These are phyloP conservation scores for Atherinosoma microstoma DNA, from an alignment of 2,797 vertebrate species.

Conservation along the genomic window DNA sequence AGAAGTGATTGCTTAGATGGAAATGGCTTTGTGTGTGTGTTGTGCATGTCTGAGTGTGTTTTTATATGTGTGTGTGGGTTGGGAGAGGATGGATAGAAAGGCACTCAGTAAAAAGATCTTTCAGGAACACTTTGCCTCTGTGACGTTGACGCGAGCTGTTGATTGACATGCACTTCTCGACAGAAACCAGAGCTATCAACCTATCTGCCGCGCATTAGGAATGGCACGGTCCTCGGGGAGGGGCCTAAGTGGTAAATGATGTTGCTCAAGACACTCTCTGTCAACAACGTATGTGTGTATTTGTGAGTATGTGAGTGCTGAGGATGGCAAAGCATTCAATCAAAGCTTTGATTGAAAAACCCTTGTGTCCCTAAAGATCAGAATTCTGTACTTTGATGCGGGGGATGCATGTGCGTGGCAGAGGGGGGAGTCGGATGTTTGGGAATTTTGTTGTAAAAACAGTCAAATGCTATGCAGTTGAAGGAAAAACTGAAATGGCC, in stretches of 20 bases:
- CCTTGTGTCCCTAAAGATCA: slow-evolving; percentile 75
- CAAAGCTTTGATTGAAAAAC: slow-evolving; percentile 79
- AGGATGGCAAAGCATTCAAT: slow-evolving; percentile 83
- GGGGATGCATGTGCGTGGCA: slow-evolving; percentile 21
- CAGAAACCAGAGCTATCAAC: slow-evolving; percentile 84
- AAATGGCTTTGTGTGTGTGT: slow-evolving; percentile 72
- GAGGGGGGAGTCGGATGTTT: slow-evolving; percentile 12
- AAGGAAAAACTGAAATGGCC: slow-evolving; percentile 11
- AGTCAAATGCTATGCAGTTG: not conserved
- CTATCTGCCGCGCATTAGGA: slow-evolving; percentile 81
- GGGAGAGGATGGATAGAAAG: slow-evolving; percentile 74
- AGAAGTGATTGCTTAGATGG: slow-evolving; percentile 84
- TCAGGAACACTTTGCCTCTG: slow-evolving; percentile 91
- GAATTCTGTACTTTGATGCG: slow-evolving; percentile 59
- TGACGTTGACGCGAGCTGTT: slow-evolving; percentile 85
- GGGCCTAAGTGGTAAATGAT: slow-evolving; percentile 86
- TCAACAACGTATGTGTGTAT: slow-evolving; percentile 77
- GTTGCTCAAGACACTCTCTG: slow-evolving; percentile 82
- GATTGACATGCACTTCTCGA: slow-evolving; percentile 86
- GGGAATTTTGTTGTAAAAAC: slow-evolving; percentile 28
- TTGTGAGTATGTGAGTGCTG: slow-evolving; percentile 74
- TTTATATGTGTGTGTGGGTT: slow-evolving; percentile 56
- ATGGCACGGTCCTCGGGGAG: slow-evolving; percentile 82
- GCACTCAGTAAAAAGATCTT: slow-evolving; percentile 91
- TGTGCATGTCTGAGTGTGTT: slow-evolving; percentile 51